Evolutionary conservation across 1,140 invertebrate species (phyloP).

Genomic region (Himalopsyche phryganea): DNA sequence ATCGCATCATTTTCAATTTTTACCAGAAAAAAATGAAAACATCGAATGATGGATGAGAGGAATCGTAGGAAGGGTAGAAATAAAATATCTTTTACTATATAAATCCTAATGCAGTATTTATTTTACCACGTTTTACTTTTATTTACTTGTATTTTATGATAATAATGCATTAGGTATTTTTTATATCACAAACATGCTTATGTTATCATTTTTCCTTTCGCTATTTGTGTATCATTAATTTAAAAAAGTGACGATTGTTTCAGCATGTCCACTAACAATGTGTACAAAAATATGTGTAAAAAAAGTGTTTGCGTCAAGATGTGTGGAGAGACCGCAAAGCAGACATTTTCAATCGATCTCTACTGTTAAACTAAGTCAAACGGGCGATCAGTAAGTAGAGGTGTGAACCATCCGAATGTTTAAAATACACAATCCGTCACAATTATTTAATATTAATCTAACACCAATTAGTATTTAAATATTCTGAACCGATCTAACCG

Average conservation of each 20-base stretch:
- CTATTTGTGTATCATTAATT: conserved; percentile 31
- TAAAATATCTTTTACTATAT: conserved; percentile 24
- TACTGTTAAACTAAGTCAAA: not conserved
- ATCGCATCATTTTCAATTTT: no score
- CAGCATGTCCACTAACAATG: conserved; percentile 17
- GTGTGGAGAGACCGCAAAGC: no score
- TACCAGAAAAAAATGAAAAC: no score
- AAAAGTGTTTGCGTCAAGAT: conserved; percentile 3
- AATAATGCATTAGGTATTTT: conserved; percentile 33
- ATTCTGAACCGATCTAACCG: conserved; percentile 14
- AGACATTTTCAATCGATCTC: conserved; percentile 3
- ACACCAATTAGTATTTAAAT: conserved; percentile 23
- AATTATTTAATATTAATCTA: conserved; percentile 28
- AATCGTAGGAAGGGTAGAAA: conserved; percentile 4
- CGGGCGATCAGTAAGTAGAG: conserved; percentile 5
- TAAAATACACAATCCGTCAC: conserved; percentile 24
- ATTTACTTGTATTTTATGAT: conserved; percentile 16
- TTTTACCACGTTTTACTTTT: conserved; percentile 11
- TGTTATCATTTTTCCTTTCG: conserved; percentile 21
- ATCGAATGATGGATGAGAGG: no score
- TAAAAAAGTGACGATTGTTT: conserved; percentile 13
- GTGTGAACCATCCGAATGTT: conserved; percentile 10
- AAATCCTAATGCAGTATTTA: conserved; percentile 35
- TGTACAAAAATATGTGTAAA: conserved; percentile 25
- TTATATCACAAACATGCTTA: conserved; percentile 35